Base-by-base conservation (phyloP, 2,888 invertebrate species). In the Drosophila cognata region DNA sequence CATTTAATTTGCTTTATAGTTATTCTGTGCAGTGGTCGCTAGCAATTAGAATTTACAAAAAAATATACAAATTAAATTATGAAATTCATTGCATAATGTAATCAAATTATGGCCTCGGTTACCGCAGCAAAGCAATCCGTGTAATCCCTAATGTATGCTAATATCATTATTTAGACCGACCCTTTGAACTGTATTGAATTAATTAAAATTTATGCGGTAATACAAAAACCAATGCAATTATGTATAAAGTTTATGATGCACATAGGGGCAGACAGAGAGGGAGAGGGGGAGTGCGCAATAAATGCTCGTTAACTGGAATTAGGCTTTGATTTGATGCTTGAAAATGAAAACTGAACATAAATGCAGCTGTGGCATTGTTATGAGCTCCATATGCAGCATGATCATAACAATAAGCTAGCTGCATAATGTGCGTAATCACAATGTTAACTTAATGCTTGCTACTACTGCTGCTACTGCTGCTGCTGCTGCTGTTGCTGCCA, bases 401-500 rank as follows among this genome's bases (percentile, higher is more conserved):
- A 52, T 58, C 63, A 79, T 79, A 74, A 71, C 75, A 79, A 74
- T 77, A 60, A 79, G 70, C 63, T 68, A 25, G 35, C 46, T 57
- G 53, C 41, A 67, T 61, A 79, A 77, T 77, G 75, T 71, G 55
- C 29, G 77, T 79, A 77, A 79, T 77, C 75, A 77, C 70, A 77
- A 74, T 74, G 79, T 60, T 64, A 74, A 74, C 60, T 79, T 79
- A 43, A 74, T 74, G 71, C 31, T 38, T 46, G 21, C 21, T 8
- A 16, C 13, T 21, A 21, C 2, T 18, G 38, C 38, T 38, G 8
- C 7, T 2, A 8, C 7, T 41, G n/a, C 11, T 18, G 8, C 38
- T 8, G 11, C 11, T 46, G 43, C 1, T 13, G 8, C 16, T 18
- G 36, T 2, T 38, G n/a, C n/a, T 10, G n/a, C 41, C 10, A 4